Conservation (phyloP, 2,888 invertebrate genomes). For the Trichogramma evanescens region DNA sequence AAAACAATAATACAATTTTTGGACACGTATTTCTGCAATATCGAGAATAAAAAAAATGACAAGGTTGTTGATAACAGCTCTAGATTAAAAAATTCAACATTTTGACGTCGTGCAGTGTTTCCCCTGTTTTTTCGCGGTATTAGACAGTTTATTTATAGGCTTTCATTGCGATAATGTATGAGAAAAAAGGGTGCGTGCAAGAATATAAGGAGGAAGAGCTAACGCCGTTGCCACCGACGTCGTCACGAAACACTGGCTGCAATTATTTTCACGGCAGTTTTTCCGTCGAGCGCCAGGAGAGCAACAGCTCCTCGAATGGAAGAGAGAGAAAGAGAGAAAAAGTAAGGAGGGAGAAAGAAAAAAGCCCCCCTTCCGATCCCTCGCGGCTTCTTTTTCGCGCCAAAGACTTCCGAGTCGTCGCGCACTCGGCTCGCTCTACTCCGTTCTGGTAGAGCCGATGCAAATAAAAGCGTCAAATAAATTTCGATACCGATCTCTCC, state of each 20-base stretch:
- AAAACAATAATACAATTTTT: too few relatives aligned
- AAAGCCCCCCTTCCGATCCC: slow-evolving; percentile 15
- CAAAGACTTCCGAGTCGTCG: slow-evolving; percentile 28
- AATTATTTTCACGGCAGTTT: slow-evolving; percentile 42
- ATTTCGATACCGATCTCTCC: slow-evolving; percentile 43
- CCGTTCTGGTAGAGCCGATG: slow-evolving; percentile 30
- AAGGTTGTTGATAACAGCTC: background rate
- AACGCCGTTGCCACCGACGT: slow-evolving; percentile 10
- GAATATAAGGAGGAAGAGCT: too few relatives aligned
- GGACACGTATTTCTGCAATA: too few relatives aligned
- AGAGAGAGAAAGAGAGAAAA: background rate
- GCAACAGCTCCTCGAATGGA: too few relatives aligned
- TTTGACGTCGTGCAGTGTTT: slow-evolving; percentile 33
- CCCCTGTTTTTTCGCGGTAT: slow-evolving; percentile 39
- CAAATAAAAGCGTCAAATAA: slow-evolving; percentile 45
- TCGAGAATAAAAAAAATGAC: too few relatives aligned
- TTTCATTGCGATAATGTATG: slow-evolving; percentile 46
- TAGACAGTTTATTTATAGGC: slow-evolving; percentile 46
- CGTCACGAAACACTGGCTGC: slow-evolving; percentile 37
- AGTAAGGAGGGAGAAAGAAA: slow-evolving; percentile 5
- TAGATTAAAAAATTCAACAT: slow-evolving; percentile 20
- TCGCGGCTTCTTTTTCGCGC: slow-evolving; percentile 15
- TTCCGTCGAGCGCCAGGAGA: slow-evolving; percentile 17
- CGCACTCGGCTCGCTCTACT: background rate
- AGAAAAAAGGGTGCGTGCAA: slow-evolving; percentile 16